Base-by-base conservation (phyloP, 2,888 invertebrate genomes). In the Ochropleura leucogaster region DNA sequence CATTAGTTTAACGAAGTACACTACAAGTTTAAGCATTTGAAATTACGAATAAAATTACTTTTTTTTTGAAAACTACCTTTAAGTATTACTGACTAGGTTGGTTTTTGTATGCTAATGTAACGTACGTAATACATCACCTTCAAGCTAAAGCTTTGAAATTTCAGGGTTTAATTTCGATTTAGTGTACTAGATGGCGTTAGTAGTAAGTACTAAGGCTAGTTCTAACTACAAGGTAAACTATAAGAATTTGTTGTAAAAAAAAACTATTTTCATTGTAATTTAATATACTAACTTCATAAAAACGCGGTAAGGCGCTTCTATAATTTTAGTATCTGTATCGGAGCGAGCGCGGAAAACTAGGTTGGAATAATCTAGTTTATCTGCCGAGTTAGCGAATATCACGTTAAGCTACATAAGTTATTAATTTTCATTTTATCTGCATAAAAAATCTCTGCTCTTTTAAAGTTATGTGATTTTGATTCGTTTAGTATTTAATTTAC, bases 311-410 rank as follows among this genome's bases (percentile, higher is more conserved):
- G 66, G 44, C 87, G 62, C 85, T 86, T 90, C 90, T 77, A 89
- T 74, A 72, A 76, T 62, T 80, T 80, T 57, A 76, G 65, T 74
- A 68, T 89, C 88, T 68, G 73, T 82, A 77, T 69, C 51, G 65
- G 73, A 85, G 82, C 78, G 81, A 74, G 74, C 78, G 74, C 80
- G 85, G 89, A 88, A 90, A 93, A 92, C 90, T 92, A 90, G 92
- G 91, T 89, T 91, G 91, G 90, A 90, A 91, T 94, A 92, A 93
- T 92, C 89, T 89, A 92, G 90, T 89, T 88, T 88, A 91, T 92
- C 90, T 89, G 92, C 88, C 64, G 85, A 89, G 86, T 89, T 88
- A 89, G 90, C 88, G 87, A 91, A 89, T 88, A 87, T 88, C 87
- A 85, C 77, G 88, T 88, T 86, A 85, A 87, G 83, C 79, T 70